Conservation (phyloP, 2,113 vertebrate species). For the Morone chrysops region DNA sequence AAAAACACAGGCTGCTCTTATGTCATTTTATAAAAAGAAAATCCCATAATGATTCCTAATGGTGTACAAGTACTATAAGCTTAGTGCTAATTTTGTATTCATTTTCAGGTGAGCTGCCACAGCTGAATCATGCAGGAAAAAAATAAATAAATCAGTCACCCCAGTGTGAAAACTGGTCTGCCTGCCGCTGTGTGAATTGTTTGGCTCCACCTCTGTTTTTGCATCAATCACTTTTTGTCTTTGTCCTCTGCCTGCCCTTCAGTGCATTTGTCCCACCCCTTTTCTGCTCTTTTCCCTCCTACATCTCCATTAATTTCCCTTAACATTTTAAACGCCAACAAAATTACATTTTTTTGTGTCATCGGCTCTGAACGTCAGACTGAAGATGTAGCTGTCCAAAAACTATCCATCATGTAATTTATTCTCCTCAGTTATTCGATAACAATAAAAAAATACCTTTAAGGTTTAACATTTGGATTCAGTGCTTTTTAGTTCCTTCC, state of each 20-base stretch:
- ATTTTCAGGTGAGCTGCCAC: neutral
- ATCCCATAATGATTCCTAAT: neutral
- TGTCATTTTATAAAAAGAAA: neutral
- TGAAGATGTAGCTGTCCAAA: conserved; percentile 4
- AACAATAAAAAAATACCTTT: neutral
- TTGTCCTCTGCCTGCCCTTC: neutral
- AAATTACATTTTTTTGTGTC: neutral
- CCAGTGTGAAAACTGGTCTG: neutral
- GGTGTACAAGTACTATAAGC: neutral
- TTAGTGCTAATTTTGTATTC: neutral
- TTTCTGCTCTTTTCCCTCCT: neutral
- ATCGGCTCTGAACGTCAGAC: neutral
- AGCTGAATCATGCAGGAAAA: neutral
- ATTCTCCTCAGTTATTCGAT: neutral
- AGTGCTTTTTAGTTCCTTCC: neutral
- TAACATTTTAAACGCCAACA: neutral
- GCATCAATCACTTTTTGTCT: neutral
- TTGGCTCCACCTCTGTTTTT: neutral
- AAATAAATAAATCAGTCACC: neutral
- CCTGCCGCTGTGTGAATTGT: neutral
- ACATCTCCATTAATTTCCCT: neutral
- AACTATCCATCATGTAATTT: neutral
- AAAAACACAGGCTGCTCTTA: neutral
- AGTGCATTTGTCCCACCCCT: too few species aligned
- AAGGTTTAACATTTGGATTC: neutral